Base-by-base conservation (phyloP, 1,140 invertebrate genomes). In the Bombyx mandarina region DNA sequence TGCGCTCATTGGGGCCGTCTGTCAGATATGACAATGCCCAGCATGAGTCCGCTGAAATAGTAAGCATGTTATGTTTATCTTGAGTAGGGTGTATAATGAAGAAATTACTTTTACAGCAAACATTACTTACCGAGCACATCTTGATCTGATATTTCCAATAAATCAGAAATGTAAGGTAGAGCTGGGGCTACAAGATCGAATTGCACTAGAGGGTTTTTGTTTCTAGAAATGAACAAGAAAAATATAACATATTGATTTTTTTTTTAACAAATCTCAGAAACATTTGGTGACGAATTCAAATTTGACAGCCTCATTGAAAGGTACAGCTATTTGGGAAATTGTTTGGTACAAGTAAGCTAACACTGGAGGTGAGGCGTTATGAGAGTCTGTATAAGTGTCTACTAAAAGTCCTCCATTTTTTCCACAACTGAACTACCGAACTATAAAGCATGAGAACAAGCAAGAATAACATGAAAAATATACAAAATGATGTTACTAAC, bases 21-120 rank as follows among this genome's bases (percentile, higher is more conserved):
- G 97, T 98, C 5, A 99, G 88, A 79, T 99, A 99, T 0, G 97
- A 99, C 12, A 99, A 86, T 0, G 98, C 96, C 98, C 98, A 99
- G 73, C 98, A 98, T 7, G 97, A 93, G 88, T 99, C 98, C 52
- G 96, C 94, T 92, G 69, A 35, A 26, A 26, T 22, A 49, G 6
- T 22, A 47, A 47, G 6, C 45, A 47, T 6, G 45, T 10, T 9
- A 47, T 47, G 2, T 3, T 3, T 35, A 2, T 35, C 26, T 35
- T 35, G 26, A 35, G 26, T 35, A 35, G 26, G 26, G 4, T 47
- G 45, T 3, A 47, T 47, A 47, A 47, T 12, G 2, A 47, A 3
- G 6, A 18, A 50, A 35, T 7, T 52, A 35, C 8, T 9, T 10
- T 6, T 52, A 7, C 12, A 60, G 45, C 53, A 54, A 54, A 5